A percentile compares a stretch with the other conserved stretches of the same genome.
Conservation (phyloP, 2,113 vertebrate genomes). For the Heloderma charlesbogerti region DNA sequence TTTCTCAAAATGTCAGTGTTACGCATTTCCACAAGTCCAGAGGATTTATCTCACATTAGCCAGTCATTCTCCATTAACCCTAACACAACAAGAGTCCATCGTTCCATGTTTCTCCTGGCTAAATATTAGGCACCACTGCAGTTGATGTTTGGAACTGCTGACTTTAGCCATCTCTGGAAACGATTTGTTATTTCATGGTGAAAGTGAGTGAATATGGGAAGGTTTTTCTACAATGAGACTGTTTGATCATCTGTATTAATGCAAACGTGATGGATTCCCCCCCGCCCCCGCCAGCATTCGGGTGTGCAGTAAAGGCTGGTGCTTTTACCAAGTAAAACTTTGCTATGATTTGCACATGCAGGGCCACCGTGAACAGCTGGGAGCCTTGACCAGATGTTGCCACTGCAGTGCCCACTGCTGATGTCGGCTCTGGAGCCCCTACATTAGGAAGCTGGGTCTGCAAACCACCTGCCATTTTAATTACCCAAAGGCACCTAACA, state of each 20-base stretch:
- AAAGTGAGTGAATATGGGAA: not conserved
- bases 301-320: not conserved
- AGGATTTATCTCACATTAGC: constrained; percentile 44
- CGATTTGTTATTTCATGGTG: not conserved
- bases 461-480: not conserved
- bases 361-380: not conserved
- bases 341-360: not conserved
- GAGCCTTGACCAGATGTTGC: not conserved
- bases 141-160: constrained; percentile 25
- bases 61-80: constrained; percentile 48
- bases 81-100: constrained; percentile 13
- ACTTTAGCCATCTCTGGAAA: constrained; percentile 47
- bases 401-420: not conserved
- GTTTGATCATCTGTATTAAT: not conserved
- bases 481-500: not conserved
- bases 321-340: not conserved
- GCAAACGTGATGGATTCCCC: not conserved
- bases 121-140: constrained; percentile 15
- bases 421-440: too few species aligned
- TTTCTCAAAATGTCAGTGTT: constrained; percentile 29
- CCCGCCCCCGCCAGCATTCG: not conserved
- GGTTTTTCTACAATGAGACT: not conserved
- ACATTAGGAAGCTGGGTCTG: too few species aligned
- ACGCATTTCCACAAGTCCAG: constrained; percentile 8
- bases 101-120: not conserved